Evolutionary conservation across 2,888 invertebrate genomes (phyloP).

Genomic region (Bursaphelenchus okinawaensis): DNA sequence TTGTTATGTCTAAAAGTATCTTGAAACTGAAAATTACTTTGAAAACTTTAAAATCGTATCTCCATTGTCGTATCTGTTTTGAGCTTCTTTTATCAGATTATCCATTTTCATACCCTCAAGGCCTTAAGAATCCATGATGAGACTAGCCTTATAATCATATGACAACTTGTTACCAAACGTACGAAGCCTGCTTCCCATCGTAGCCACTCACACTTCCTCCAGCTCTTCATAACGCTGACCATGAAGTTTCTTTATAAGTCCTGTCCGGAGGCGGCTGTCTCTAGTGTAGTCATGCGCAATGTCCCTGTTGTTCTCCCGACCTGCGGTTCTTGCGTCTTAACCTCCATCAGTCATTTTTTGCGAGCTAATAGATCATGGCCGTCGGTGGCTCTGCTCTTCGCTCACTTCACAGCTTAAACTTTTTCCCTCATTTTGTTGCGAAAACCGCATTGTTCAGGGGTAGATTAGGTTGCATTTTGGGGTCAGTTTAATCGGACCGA

Average conservation of each 20-base stretch:
- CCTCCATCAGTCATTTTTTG: neutral
- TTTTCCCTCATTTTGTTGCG: neutral
- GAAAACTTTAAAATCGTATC: too few species aligned
- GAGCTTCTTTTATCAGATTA: too few species aligned
- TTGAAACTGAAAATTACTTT: too few species aligned
- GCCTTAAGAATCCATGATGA: too few species aligned
- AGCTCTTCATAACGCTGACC: neutral
- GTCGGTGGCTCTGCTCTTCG: neutral
- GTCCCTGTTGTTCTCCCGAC: neutral
- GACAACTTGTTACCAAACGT: too few species aligned
- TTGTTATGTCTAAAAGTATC: too few species aligned
- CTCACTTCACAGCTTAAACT: neutral
- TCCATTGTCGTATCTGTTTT: too few species aligned
- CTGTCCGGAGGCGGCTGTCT: neutral
- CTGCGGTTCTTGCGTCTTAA: neutral
- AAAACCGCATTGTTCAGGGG: neutral
- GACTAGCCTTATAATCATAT: too few species aligned
- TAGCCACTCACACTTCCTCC: too few species aligned
- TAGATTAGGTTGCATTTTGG: neutral
- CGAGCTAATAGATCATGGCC: neutral
- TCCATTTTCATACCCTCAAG: too few species aligned
- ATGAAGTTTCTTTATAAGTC: neutral
- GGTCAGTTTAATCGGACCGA: too few species aligned
- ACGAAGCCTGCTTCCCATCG: too few species aligned
- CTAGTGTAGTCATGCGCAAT: neutral